Base-by-base conservation (phyloP, 1,140 invertebrate species). In the Luehdorfia chinensis region DNA sequence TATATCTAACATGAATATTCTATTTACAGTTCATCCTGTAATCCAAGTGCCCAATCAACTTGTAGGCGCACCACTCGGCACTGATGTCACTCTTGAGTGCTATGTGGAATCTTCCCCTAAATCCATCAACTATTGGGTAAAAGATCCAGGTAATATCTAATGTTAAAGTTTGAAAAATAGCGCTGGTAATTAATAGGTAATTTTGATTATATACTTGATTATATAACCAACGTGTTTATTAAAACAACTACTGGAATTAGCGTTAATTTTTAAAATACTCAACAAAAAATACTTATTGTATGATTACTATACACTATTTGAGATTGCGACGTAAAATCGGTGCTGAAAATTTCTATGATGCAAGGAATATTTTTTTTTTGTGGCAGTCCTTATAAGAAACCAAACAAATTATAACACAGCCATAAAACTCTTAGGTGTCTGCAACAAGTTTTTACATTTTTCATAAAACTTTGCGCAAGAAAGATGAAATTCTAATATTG, bases 11-110 rank as follows among this genome's bases (percentile, higher is more conserved):
- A n/a, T 11, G 9, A n/a, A 19, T 9, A 16, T 36, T 36, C 9
- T 6, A 21, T 43, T 43, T 28, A 31, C 88, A 97, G 95, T 97
- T 90, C 90, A 94, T 75, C 95, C 95, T 6, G 91, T 94, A 57
- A 95, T 96, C 71, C 93, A 94, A 84, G 94, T 96, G 43, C 94
- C 94, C 25, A 96, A 95, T 89, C 94, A 96, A 88, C 88, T 96
- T 67, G 92, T 96, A 18, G 94, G 94, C 4, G 95, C 94, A 30
- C 94, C 94, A 9, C 84, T 95, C 36, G 93, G 93, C 31, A 95
- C 94, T 51, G 93, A 96, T 77, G 94, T 97, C 46, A 93, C 92
- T 6, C 88, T 97, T 39, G 95, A 97, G 84, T 98, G 96, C 83
- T 91, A 93, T 69, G 94, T 97, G 13, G 95, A 97, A 75, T 95